Evolutionary conservation across 1,140 invertebrate genomes (phyloP), one percentile per base, ranked within the genome.

Genomic region (Tribolium madens): DNA sequence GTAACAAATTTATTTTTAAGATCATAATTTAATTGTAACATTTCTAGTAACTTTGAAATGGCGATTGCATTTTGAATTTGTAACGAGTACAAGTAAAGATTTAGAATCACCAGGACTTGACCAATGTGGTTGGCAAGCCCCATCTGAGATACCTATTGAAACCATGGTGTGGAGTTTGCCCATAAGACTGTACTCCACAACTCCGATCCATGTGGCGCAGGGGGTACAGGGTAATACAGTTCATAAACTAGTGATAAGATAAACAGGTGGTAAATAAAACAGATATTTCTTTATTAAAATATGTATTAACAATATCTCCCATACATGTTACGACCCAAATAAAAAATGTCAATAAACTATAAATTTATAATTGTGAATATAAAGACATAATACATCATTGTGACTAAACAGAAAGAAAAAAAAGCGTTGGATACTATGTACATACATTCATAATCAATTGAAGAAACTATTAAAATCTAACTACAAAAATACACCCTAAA

Each of bases 101-200:
- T 84, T 91, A 77, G 88, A 89, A 84, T 86, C 87, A 81, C 80
- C 88, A 18, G 80, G 84, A 13, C 84, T 89, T 18, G 87, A 89
- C n/a, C 89, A 88, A 42, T 86, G 86, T 21, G 90, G 91, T 72
- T 97, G 96, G 92, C 93, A 93, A 82, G 96, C 94, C 13, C 96
- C 97, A 0, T 87, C 91, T 3, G 91, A 91, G 76, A 86, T 98
- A 10, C 92, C 96, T 14, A 97, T 99, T 70, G 97, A 99, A 87
- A 98, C 97, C 6, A 98, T 98, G 96, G 93, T 98, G 1, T 99
- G 97, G 97, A 96, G 98, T 88, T 87, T 98, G 18, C 97, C 97
- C 2, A 92, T 99, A 48, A 95, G 94, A 83, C 91, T 98, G 53
- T 96, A 96, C 87, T 94, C 97, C 0, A 96, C 96, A 1, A 92